Conservation (phyloP, 37 sponge, comb jelly and placozoan species). For the Cliona cf. orientalis region DNA sequence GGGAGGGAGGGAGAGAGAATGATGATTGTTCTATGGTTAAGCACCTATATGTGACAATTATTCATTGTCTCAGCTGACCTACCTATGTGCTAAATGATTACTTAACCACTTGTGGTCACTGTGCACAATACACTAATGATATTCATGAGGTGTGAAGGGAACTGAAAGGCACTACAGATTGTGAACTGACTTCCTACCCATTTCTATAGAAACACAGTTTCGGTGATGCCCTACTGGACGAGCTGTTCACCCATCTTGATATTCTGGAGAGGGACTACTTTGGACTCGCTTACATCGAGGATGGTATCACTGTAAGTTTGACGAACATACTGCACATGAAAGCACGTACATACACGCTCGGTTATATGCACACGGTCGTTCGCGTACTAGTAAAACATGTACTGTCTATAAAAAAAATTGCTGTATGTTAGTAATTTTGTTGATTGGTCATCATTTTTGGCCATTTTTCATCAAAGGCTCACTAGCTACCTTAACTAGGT, state of each 20-base stretch:
- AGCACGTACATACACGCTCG: background rate
- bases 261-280: slow-evolving; percentile 93
- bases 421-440: background rate
- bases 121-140: too few species aligned
- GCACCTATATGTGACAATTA: too few species aligned
- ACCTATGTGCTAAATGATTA: too few species aligned
- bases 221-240: slow-evolving; percentile 75
- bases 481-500: background rate
- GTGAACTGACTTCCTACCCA: too few species aligned
- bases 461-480: background rate
- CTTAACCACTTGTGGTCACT: too few species aligned
- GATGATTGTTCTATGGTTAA: too few species aligned
- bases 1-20: too few species aligned
- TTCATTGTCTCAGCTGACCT: too few species aligned
- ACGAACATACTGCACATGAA: background rate
- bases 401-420: background rate
- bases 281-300: slow-evolving; percentile 71
- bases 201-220: slow-evolving; percentile 61
- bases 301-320: slow-evolving; percentile 37
- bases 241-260: slow-evolving; percentile 70
- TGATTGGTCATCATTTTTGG: background rate
- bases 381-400: background rate
- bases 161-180: too few species aligned
- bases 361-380: background rate
- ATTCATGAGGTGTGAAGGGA: too few species aligned